Evolutionary conservation across 2,797 vertebrate species (phyloP), one percentile per base, ranked within the genome.

Genomic region (Hippocampus kuda): DNA sequence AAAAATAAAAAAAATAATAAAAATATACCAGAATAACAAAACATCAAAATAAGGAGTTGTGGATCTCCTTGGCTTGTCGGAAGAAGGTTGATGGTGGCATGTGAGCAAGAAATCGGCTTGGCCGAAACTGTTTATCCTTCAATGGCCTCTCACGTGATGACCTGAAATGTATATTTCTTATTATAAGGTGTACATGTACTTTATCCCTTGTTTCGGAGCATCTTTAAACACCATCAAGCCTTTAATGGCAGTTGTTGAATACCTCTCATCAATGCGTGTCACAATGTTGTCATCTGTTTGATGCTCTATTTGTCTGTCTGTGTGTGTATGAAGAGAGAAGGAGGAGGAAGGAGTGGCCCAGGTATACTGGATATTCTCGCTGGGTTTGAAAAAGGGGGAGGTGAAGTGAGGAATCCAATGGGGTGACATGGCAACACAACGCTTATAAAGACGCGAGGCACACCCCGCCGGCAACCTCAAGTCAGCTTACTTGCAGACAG

Each of bases 341-440:
- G 64, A 5, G 67, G 67, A 59, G 46, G 70, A 71, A 70, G 84
- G 79, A 30, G 86, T 77, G 77, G 78, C 75, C 6, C 81, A 81
- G 82, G 84, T 83, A 80, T 41, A 74, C 80, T 73, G 71, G 74
- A 79, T 83, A 82, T 80, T 82, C 83, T 80, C 51, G 71, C 79
- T 73, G 83, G 82, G 75, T 81, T 75, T 80, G 73, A 72, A 56
- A 62, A 69, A 70, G 66, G 76, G 75, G 77, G 73, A 69, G 73
- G 65, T 67, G 69, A 79, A 70, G 68, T 70, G 73, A 74, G 74
- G 74, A 80, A 78, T 81, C 67, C 67, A 26, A n/a, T 34, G 72
- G 68, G 70, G 63, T 54, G 61, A 71, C 84, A 86, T 84, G 78
- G 80, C 83, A 89, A 88, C 84, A 68, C 69, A 66, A 70, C 60